Base-by-base conservation (phyloP, 2,888 invertebrate genomes). In the Scaptomyza caliginosa region DNA sequence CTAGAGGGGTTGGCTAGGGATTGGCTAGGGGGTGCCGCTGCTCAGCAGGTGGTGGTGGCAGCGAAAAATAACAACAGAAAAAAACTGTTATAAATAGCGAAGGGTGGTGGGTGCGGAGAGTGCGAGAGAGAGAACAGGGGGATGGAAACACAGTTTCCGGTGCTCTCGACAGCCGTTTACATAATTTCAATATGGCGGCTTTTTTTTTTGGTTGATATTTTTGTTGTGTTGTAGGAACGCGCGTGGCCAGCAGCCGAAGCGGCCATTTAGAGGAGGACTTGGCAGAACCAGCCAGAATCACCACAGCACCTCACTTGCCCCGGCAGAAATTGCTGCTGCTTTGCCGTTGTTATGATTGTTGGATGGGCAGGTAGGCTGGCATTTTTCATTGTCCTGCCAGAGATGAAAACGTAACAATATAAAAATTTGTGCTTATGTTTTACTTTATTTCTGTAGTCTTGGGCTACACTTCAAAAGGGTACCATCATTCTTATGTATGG, bases 161-260 rank as follows among this genome's bases (percentile, higher is more conserved):
- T 76, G 52, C 65, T 46, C 74, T 67, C 74, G 67, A 71, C 77
- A 74, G 73, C 59, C 74, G 74, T 74, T 77, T 70, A 73, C 77
- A 77, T 80, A 78, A 80, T 80, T 80, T 81, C 80, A 80, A 81
- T 80, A 80, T 81, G 80, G 77, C 77, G 77, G 69, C 73, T 10
- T 16, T 16, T 10, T 59, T 48, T 70, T 50, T 24, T 24, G 0
- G 1, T 26, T 10, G 10, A n/a, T n/a, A 21, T 21, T 30, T n/a
- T n/a, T 30, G n/a, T 4, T 30, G 30, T 30, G 30, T 30, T 32
- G 51, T 43, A 65, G 74, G 66, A 64, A 43, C 63, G 76, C 72
- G 78, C 75, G 77, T 75, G 80, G 77, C 72, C 72, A 59, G 75
- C 74, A 80, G 72, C 51, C 66, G 76, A 78, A 74, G 66, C 67